Base-by-base conservation (phyloP, 2,888 invertebrate genomes). In the Gymnoscelis rufifasciata region DNA sequence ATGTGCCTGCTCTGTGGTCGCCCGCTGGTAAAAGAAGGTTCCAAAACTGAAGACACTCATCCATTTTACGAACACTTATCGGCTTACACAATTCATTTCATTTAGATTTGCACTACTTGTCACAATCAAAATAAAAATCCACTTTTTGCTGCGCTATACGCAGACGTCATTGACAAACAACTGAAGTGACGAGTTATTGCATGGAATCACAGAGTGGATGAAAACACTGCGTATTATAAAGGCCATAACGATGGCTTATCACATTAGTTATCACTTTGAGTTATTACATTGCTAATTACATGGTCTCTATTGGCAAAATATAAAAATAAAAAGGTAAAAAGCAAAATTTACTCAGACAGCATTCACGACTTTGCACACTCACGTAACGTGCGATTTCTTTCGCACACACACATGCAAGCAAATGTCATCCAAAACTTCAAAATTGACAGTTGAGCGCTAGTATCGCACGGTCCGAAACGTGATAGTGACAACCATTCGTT, bases 131-230 rank as follows among this genome's bases (percentile, higher is more conserved):
- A 77, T 80, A 83, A 80, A 86, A 83, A 76, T 84, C 83, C 82
- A 84, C 87, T 87, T 84, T 86, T 87, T 76, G 83, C 83, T 83
- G 81, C 83, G 83, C 88, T 87, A 86, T 86, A 84, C 86, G 84
- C 83, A 87, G 83, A 87, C 88, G 88, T 88, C 88, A 88, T 83
- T 87, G 86, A 83, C 88, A 88, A 87, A 88, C 88, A 88, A 87
- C 82, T 80, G 71, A 82, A 87, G 83, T 83, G 86, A 83, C 81
- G 83, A 84, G 79, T 71, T 83, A 83, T 82, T 78, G 82, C 84
- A 86, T 78, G 72, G 83, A 74, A 79, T 82, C 83, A 78, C 82
- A 83, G 74, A 79, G 76, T 76, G 74, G 68, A 80, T 70, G 78
- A 81, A 82, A 86, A 87, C 87, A 83, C 78, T 74, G 76, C 68